A percentile compares a stretch with the other conserved stretches of the same genome.
These are phyloP conservation scores for Nasalis larvatus DNA, from an alignment of 2,113 vertebrate species.

Conservation along the genomic window DNA sequence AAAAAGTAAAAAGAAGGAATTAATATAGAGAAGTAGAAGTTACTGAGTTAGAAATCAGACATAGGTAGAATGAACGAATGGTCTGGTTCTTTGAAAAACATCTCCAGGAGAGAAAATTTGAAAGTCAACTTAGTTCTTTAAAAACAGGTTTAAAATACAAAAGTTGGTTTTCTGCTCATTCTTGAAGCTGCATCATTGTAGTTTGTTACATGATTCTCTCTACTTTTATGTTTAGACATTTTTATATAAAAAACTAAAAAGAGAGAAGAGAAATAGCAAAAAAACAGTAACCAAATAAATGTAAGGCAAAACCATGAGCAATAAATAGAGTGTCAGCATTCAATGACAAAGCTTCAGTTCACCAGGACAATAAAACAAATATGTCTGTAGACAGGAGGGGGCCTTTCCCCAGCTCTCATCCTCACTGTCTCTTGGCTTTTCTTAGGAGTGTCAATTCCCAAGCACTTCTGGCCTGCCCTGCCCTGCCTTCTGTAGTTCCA, in stretches of 20 bases:
- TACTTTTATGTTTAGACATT: background rate
- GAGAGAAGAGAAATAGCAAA: background rate
- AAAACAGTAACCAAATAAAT: background rate
- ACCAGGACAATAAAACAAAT: too few relatives aligned
- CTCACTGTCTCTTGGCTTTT: background rate
- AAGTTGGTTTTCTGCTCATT: background rate
- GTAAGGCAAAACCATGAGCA: background rate
- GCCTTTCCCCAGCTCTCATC: background rate
- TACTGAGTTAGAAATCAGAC: background rate
- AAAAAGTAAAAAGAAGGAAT: background rate
- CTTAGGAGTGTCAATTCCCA: background rate
- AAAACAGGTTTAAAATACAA: background rate
- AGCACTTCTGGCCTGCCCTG: background rate
- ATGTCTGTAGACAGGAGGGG: rapidly evolving
- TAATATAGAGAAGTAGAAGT: background rate
- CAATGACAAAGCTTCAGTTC: background rate
- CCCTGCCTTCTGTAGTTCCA: background rate
- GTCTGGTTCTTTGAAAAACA: background rate
- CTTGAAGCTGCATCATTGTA: background rate
- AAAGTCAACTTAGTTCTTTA: background rate
- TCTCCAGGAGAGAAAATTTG: background rate
- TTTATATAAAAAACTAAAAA: background rate
- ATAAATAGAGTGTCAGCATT: background rate
- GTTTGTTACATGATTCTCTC: background rate
- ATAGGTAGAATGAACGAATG: background rate